These are phyloP conservation scores for Cephalophus harveyi DNA, from an alignment of 2,113 vertebrate genomes.

Conservation along the genomic window DNA sequence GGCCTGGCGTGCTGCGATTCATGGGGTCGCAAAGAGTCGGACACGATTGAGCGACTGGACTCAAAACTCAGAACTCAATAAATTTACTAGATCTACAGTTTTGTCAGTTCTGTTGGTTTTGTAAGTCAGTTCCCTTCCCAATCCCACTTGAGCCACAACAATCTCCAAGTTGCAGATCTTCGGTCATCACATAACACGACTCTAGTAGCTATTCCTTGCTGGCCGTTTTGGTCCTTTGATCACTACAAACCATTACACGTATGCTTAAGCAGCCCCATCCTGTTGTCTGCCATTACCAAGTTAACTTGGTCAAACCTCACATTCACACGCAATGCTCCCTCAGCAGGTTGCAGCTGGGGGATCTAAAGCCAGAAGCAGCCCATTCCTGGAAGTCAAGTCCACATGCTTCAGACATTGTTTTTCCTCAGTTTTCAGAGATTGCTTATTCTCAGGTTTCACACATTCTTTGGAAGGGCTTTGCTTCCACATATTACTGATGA, in stretches of 20 bases:
- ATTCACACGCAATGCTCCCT: background rate
- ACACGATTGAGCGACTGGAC: too few species aligned
- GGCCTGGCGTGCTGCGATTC: too few species aligned
- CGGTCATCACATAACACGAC: background rate
- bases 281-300: background rate
- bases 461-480: background rate
- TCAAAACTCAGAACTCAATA: too few species aligned
- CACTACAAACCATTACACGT: background rate
- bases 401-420: background rate
- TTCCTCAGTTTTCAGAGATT: background rate
- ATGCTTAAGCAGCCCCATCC: background rate
- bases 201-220: background rate
- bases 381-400: background rate
- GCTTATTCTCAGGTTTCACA: background rate
- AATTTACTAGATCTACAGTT: background rate
- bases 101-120: background rate
- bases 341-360: background rate
- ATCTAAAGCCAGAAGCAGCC: background rate
- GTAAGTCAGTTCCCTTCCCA: background rate
- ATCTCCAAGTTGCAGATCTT: background rate
- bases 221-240: background rate
- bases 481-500: background rate
- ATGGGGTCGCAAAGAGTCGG: too few species aligned
- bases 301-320: background rate
- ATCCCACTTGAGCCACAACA: background rate